phyloP scores from a whole-genome alignment of 1,140 invertebrate species.

The Lucilia sericata region DNA sequence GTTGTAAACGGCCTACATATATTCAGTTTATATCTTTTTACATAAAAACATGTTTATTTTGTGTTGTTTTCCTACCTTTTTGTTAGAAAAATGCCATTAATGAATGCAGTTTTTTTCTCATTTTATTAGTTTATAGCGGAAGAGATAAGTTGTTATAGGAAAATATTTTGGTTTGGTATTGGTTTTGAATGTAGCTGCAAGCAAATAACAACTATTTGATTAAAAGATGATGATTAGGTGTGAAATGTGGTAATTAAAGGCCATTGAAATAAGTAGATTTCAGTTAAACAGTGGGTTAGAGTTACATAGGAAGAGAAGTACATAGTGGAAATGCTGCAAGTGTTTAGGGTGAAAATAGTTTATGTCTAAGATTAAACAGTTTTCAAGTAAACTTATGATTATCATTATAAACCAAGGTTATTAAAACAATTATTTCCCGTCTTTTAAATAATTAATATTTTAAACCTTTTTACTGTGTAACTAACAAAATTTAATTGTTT shows the following conservation, averaged over 20 bases:
- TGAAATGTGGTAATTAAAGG: background rate
- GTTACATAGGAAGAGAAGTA: too few relatives aligned
- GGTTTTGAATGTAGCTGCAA: background rate
- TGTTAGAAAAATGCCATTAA: background rate
- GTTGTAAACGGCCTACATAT: background rate
- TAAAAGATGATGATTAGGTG: background rate
- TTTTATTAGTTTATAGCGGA: background rate
- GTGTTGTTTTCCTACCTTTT: background rate
- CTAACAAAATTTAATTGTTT: too few relatives aligned
- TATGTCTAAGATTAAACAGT: too few relatives aligned
- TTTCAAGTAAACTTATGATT: too few relatives aligned
- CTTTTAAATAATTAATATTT: too few relatives aligned
- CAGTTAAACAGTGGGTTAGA: too few relatives aligned
- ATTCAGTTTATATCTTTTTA: background rate
- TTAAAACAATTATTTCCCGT: too few relatives aligned
- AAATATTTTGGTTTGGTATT: too few relatives aligned
- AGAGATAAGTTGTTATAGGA: background rate
- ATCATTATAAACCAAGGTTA: too few relatives aligned
- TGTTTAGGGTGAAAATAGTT: too few relatives aligned
- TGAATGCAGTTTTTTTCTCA: conserved; percentile 6
- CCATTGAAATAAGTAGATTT: background rate
- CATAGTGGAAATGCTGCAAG: too few relatives aligned
- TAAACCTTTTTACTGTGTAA: too few relatives aligned
- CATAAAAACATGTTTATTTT: background rate
- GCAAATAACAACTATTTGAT: background rate